These are phyloP conservation scores for Pseudorasbora parva DNA, from an alignment of 2,113 vertebrate genomes.

Conservation along the genomic window DNA sequence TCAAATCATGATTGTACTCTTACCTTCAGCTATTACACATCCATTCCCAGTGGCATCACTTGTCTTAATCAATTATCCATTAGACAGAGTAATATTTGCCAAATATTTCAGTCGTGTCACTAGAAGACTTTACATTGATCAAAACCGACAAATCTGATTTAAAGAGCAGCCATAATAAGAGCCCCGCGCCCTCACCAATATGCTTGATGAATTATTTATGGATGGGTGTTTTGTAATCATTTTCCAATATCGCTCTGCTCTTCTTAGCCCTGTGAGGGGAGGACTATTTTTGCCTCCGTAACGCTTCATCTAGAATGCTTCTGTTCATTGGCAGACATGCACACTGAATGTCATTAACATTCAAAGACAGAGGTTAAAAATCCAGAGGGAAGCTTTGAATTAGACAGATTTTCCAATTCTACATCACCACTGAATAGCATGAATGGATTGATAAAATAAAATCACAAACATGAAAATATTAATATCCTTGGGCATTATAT, in stretches of 20 bases:
- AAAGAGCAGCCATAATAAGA: constrained; percentile 77
- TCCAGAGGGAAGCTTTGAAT: constrained; percentile 42
- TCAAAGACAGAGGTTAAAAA: constrained; percentile 46
- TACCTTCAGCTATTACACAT: constrained; percentile 52
- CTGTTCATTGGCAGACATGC: constrained; percentile 5
- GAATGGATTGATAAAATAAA: background rate
- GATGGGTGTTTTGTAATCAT: constrained; percentile 79
- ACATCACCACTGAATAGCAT: background rate
- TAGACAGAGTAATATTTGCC: constrained; percentile 75
- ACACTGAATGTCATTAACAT: constrained; percentile 32
- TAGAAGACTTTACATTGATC: constrained; percentile 76
- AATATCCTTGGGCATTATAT: background rate
- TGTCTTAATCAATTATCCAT: constrained; percentile 77
- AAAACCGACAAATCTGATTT: constrained; percentile 82
- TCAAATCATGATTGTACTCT: constrained; percentile 30
- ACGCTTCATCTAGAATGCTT: constrained; percentile 27
- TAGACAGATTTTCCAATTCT: background rate
- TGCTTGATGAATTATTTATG: constrained; percentile 81
- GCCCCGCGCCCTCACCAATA: constrained; percentile 73
- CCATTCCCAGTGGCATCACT: constrained; percentile 69
- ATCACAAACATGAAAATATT: background rate
- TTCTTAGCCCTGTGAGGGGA: constrained; percentile 54
- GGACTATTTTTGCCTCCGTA: constrained; percentile 37
- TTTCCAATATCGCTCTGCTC: constrained; percentile 74
- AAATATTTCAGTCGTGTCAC: constrained; percentile 75